These are phyloP conservation scores for Drosophila meridiana DNA, from an alignment of 2,888 invertebrate species.

Conservation along the genomic window DNA sequence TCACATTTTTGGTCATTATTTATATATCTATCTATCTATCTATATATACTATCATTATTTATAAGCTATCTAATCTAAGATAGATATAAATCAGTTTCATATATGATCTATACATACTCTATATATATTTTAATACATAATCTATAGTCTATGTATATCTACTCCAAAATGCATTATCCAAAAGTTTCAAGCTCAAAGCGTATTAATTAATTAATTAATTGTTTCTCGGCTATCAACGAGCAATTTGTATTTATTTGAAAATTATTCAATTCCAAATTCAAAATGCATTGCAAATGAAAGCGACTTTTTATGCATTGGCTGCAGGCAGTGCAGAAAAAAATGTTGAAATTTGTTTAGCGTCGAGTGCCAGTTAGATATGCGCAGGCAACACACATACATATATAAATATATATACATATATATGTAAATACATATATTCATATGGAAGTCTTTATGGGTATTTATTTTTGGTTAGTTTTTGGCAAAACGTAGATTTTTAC, in stretches of 20 bases:
- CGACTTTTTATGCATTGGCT: constrained; percentile 32
- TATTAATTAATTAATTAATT: constrained; percentile 31
- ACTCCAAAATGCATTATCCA: not conserved
- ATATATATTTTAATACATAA: not conserved
- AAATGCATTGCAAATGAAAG: constrained; percentile 12
- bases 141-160: no score
- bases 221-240: constrained; percentile 2
- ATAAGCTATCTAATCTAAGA: no score
- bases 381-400: not conserved
- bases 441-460: constrained; percentile 40
- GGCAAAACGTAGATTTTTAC: constrained; percentile 62
- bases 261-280: constrained; percentile 16
- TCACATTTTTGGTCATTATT: no score
- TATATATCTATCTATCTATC: no score
- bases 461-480: constrained; percentile 55
- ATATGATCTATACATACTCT: no score
- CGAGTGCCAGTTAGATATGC: constrained; percentile 29
- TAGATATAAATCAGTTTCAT: no score
- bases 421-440: constrained; percentile 7
- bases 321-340: constrained; percentile 29
- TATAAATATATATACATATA: not conserved
- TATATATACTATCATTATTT: no score
- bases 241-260: constrained; percentile 30
- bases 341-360: constrained; percentile 52
- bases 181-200: not conserved